phyloP scores from a whole-genome alignment of 2,888 invertebrate species.

The Geophilus truncorum region DNA sequence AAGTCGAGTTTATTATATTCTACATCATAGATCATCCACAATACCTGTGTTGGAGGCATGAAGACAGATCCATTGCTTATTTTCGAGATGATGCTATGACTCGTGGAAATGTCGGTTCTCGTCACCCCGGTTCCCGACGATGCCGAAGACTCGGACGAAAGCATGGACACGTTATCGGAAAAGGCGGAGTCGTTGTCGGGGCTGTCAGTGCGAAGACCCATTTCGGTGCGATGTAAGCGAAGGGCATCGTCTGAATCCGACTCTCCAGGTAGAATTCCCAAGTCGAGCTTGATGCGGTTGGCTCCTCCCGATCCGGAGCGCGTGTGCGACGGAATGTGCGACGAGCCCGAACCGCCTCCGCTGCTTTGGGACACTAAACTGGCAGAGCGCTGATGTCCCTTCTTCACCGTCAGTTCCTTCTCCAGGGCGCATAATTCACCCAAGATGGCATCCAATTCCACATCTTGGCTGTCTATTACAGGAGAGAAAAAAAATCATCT shows the following conservation, averaged over 20 bases:
- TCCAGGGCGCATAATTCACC: constrained; percentile 93
- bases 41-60: constrained; percentile 41
- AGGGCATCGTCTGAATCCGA: constrained; percentile 25
- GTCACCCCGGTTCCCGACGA: constrained; percentile 64
- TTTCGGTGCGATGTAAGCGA: constrained; percentile 28
- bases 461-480: constrained; percentile 79
- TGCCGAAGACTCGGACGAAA: constrained; percentile 88
- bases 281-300: constrained; percentile 30
- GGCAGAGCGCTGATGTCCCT: constrained; percentile 41
- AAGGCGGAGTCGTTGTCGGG: constrained; percentile 98
- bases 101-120: constrained; percentile 36
- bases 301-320: constrained; percentile 35
- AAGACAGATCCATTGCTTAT: constrained; percentile 40
- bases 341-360: constrained; percentile 34
- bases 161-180: constrained; percentile 91
- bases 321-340: constrained; percentile 35
- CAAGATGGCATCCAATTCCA: constrained; percentile 92
- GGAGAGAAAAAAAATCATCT: not conserved
- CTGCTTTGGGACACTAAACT: constrained; percentile 42
- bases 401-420: constrained; percentile 47
- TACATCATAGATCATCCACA: no score
- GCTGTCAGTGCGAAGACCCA: constrained; percentile 71
- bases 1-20: no score
- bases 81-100: constrained; percentile 40
- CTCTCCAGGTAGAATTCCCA: constrained; percentile 28